Conservation (phyloP, 1,140 invertebrate genomes). For the Drosophila mauritiana region DNA sequence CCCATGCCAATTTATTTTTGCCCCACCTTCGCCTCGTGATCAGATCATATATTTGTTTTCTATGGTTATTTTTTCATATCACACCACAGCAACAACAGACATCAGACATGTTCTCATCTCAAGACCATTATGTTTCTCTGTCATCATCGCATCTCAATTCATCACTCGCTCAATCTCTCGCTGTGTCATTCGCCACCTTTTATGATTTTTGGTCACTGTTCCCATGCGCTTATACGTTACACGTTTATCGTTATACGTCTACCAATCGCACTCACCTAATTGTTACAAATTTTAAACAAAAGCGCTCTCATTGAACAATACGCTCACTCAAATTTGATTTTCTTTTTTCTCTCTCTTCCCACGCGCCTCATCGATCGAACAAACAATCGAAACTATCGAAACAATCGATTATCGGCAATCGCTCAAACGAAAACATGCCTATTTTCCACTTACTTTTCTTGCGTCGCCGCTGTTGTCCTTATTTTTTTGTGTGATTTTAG, state of each 20-base stretch:
- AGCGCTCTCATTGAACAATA: conserved; percentile 53
- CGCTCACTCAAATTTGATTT: conserved; percentile 78
- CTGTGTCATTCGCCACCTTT: conserved; percentile 52
- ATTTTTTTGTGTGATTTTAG: conserved; percentile 88
- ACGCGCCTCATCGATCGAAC: conserved; percentile 75
- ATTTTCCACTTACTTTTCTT: conserved; percentile 53
- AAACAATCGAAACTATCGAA: conserved; percentile 47
- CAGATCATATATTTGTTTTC: conserved; percentile 29
- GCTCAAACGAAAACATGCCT: conserved; percentile 49
- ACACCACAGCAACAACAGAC: conserved; percentile 44
- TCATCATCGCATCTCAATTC: conserved; percentile 34
- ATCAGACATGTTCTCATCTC: conserved; percentile 44
- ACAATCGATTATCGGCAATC: conserved; percentile 25
- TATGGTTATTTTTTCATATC: conserved; percentile 35
- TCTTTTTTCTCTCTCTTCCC: conserved; percentile 77
- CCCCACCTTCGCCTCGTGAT: conserved; percentile 11
- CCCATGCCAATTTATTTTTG: conserved; percentile 21
- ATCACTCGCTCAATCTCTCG: conserved; percentile 29
- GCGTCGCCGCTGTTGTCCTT: conserved; percentile 46
- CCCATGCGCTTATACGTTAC: conserved; percentile 64
- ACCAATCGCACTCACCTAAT: conserved; percentile 41
- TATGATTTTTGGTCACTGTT: conserved; percentile 70
- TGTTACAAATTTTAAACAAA: conserved; percentile 43
- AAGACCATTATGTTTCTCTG: conserved; percentile 45
- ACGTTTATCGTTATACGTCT: conserved; percentile 62